Conservation (phyloP, 1,140 invertebrate genomes). For the Drosophila quadrilineata region DNA sequence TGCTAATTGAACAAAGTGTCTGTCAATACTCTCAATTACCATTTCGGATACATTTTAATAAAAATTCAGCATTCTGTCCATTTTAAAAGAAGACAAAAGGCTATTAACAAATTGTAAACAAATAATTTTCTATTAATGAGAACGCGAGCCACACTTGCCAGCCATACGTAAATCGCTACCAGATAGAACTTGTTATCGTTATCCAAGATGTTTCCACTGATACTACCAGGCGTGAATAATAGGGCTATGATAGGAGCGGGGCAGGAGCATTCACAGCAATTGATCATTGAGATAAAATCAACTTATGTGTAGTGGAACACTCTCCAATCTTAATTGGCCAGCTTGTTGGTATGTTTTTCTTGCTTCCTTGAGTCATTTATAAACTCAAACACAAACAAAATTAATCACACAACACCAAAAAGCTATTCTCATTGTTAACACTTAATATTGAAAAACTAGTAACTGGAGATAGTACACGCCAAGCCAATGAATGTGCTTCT, state of each 20-base stretch:
- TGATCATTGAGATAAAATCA: constrained; percentile 50
- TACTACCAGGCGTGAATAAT: constrained; percentile 33
- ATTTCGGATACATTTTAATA: constrained; percentile 66
- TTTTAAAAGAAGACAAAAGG: constrained; percentile 23
- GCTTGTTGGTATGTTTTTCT: constrained; percentile 35
- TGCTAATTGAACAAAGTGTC: constrained; percentile 11
- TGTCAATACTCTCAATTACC: constrained; percentile 40
- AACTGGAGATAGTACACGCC: constrained; percentile 28
- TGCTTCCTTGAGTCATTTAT: constrained; percentile 43
- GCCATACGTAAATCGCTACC: constrained; percentile 59
- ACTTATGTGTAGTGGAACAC: background rate
- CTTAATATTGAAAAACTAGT: constrained; percentile 34
- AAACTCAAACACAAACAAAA: constrained; percentile 28
- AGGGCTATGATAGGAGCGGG: constrained; percentile 25
- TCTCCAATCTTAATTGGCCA: constrained; percentile 52
- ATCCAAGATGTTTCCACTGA: constrained; percentile 68
- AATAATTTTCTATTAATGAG: constrained; percentile 75
- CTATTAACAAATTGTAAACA: constrained; percentile 57
- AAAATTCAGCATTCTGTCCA: constrained; percentile 48
- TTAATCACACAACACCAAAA: constrained; percentile 21
- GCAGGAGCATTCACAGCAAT: constrained; percentile 18
- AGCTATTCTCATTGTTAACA: constrained; percentile 5
- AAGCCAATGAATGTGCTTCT: constrained; percentile 5
- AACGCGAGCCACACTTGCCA: constrained; percentile 26
- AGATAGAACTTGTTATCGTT: constrained; percentile 75